These are phyloP conservation scores for Oreotrochilus melanogaster DNA, from an alignment of 2,113 vertebrate genomes.

Conservation along the genomic window DNA sequence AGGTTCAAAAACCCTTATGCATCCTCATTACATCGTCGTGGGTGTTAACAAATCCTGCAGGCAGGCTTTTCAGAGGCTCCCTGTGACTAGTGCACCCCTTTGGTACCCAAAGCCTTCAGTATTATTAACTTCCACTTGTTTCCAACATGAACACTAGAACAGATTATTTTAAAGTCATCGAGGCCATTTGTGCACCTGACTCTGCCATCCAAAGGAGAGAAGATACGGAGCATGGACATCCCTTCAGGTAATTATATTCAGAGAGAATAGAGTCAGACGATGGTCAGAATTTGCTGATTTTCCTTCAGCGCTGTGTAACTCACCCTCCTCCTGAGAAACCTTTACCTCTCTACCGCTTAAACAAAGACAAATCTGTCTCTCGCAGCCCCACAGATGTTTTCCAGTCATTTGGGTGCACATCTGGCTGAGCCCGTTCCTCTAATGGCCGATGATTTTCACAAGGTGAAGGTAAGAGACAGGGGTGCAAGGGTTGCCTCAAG, in stretches of 20 bases:
- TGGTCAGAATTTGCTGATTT: not conserved
- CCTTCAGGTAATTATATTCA: not conserved
- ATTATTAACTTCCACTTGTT: not conserved
- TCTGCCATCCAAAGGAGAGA: fast-evolving
- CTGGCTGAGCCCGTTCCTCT: not conserved
- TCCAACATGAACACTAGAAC: fast-evolving
- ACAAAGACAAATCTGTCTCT: not conserved
- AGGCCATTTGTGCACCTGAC: not conserved
- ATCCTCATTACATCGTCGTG: too few relatives aligned
- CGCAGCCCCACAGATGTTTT: not conserved
- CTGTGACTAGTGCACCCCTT: not conserved
- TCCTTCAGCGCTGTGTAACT: not conserved
- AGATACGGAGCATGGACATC: fast-evolving
- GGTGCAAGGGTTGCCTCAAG: not conserved
- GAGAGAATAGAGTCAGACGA: not conserved
- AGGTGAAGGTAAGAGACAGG: not conserved
- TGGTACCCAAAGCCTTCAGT: not conserved
- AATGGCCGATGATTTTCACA: too few relatives aligned
- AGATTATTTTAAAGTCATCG: not conserved
- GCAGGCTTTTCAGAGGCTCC: not conserved
- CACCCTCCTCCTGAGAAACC: fast-evolving
- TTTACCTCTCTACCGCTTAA: not conserved
- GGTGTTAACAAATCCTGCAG: not conserved
- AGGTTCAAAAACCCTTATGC: not conserved
- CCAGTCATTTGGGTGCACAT: fast-evolving